A percentile compares a stretch with the other conserved stretches of the same genome.
phyloP scores from a whole-genome alignment of 1,140 invertebrate species.

The Lerema accius region DNA sequence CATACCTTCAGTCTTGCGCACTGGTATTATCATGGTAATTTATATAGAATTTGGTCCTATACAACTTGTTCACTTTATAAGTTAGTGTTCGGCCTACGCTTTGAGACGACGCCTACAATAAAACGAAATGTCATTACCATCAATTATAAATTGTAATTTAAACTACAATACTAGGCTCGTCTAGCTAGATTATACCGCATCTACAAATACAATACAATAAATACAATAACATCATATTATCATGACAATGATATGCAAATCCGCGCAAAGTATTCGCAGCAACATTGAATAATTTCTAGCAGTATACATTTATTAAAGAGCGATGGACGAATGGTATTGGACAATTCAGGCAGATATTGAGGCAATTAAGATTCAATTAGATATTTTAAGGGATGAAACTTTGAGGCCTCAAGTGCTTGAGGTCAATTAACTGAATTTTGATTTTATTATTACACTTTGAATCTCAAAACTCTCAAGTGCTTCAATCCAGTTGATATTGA shows the following conservation, averaged over 20 bases:
- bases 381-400: constrained; percentile 5
- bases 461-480: no score
- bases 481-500: no score
- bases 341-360: constrained; percentile 4
- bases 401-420: background rate
- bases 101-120: background rate
- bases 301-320: constrained; percentile 22
- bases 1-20: no score
- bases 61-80: no score
- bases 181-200: background rate
- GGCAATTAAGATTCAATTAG: constrained; percentile 22
- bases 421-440: constrained; percentile 8
- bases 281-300: constrained; percentile 6
- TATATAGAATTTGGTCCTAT: no score
- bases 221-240: constrained; percentile 26
- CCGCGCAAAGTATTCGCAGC: constrained; percentile 23
- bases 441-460: no score
- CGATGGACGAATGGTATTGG: background rate
- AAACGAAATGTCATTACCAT: constrained; percentile 18
- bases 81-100: no score
- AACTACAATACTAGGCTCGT: constrained; percentile 15
- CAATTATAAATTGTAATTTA: constrained; percentile 6
- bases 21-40: no score
- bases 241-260: constrained; percentile 31
- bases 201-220: constrained; percentile 31